Conservation (phyloP, 1,140 invertebrate genomes). For the Limonius californicus region DNA sequence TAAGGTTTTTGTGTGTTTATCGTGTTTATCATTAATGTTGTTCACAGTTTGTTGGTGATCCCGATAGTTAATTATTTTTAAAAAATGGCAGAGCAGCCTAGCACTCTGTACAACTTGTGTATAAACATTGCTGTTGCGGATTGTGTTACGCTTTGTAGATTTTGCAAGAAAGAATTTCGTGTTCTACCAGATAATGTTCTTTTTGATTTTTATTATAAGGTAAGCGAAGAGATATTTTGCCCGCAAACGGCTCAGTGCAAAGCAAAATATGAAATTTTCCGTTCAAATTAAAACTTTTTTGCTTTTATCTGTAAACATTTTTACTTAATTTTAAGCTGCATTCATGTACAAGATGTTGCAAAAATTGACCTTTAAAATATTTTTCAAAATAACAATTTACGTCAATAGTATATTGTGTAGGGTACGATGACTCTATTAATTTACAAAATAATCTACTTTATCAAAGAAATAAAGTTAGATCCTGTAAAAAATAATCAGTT, state of each 20-base stretch:
- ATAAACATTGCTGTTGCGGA: conserved; percentile 26
- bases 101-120: conserved; percentile 30
- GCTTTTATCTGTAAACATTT: conserved; percentile 4
- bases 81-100: conserved; percentile 10
- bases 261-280: no score
- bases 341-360: neutral
- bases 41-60: neutral
- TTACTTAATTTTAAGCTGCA: neutral
- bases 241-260: no score
- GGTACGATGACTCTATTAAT: no score
- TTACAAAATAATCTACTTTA: no score
- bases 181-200: conserved; percentile 56
- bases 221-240: no score
- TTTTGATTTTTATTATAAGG: conserved; percentile 65
- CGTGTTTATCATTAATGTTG: neutral
- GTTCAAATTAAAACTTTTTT: no score
- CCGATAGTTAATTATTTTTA: neutral
- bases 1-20: neutral
- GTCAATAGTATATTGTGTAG: no score
- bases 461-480: no score
- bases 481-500: no score
- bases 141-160: conserved; percentile 23
- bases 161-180: conserved; percentile 31
- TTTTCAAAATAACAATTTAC: no score
- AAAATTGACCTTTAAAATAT: no score